Base-by-base conservation (phyloP, 2,113 vertebrate genomes). In the Ascaphus truei region DNA sequence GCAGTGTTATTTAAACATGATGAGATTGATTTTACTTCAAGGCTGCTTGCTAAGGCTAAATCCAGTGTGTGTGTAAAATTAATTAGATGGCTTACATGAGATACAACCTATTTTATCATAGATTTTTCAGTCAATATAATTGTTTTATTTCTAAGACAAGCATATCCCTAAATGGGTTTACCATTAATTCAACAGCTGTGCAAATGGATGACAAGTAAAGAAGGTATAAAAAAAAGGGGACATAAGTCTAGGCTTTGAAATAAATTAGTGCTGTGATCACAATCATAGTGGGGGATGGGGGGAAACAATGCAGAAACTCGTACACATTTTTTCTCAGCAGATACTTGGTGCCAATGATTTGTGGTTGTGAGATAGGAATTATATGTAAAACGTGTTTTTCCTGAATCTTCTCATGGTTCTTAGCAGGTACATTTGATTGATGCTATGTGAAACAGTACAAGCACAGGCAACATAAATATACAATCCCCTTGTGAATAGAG, bases 111-210 rank as follows among this genome's bases (percentile, higher is more conserved):
- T 76, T 82, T 83, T 47, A 69, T 74, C 10, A 61, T 59, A 75
- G 72, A 81, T 58, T 77, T 78, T 79, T 76, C 52, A 67, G 55
- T 71, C 37, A 80, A 72, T n/a, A 20, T 72, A 77, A 80, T 20
- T 68, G 26, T 65, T 77, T 71, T 62, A 63, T 51, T 79, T 56
- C 6, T 37, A 48, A 5, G 37, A 75, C 11, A 77, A 78, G 31
- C 10, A 16, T 5, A 73, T 26, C 6, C 26, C 4, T 76, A 73
- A 75, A 47, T 53, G 47, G 33, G 16, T 59, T 79, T 66, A 53
- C 62, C 1, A 22, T 25, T 23, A 79, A 48, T 72, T 74, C 61
- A 43, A 53, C 34, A 76, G 72, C 2, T 43, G 71, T 18, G 11
- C 33, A 67, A 59, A 68, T 23, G 33, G 4, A 51, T 36, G 9